A percentile compares a stretch with the other conserved stretches of the same genome.
These are phyloP conservation scores for Globia sparganii DNA, from an alignment of 2,888 invertebrate species.

Conservation along the genomic window DNA sequence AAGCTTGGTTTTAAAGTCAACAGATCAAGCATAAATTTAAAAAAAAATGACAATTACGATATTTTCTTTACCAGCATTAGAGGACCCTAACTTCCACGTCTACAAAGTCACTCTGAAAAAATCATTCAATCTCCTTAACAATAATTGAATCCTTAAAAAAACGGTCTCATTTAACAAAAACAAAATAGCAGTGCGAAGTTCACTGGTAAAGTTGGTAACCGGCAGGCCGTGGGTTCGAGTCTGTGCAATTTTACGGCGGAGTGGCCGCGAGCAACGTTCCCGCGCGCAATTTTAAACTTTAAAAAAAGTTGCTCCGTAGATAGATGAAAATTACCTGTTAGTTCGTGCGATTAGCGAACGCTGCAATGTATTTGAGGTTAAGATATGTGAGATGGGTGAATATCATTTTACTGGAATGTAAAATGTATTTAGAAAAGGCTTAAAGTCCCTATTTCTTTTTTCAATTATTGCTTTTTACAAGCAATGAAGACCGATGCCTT, in stretches of 20 bases:
- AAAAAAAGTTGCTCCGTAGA: conserved; percentile 73
- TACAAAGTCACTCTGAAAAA: neutral
- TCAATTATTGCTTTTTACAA: neutral
- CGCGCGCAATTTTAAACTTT: conserved; percentile 80
- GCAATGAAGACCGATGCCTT: neutral
- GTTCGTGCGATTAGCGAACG: conserved; percentile 54
- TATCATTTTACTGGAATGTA: neutral
- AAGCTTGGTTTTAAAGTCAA: neutral
- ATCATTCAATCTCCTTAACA: neutral
- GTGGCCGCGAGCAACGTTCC: conserved; percentile 64
- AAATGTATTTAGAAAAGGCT: neutral
- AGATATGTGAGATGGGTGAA: conserved; percentile 7
- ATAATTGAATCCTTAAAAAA: conserved; percentile 47
- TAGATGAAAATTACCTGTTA: conserved; percentile 74
- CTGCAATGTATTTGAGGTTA: conserved; percentile 11
- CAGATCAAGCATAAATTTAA: neutral
- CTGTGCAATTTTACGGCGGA: conserved; percentile 77
- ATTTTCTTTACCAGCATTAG: neutral
- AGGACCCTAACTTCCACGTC: neutral
- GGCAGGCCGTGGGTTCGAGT: conserved; percentile 73
- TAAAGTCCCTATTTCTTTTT: neutral
- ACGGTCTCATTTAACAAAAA: conserved; percentile 68
- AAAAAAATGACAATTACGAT: no score
- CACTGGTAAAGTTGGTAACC: conserved; percentile 76
- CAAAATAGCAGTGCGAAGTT: conserved; percentile 75